Evolutionary conservation across 2,888 invertebrate species (phyloP).

Genomic region (Polia nebulosa): DNA sequence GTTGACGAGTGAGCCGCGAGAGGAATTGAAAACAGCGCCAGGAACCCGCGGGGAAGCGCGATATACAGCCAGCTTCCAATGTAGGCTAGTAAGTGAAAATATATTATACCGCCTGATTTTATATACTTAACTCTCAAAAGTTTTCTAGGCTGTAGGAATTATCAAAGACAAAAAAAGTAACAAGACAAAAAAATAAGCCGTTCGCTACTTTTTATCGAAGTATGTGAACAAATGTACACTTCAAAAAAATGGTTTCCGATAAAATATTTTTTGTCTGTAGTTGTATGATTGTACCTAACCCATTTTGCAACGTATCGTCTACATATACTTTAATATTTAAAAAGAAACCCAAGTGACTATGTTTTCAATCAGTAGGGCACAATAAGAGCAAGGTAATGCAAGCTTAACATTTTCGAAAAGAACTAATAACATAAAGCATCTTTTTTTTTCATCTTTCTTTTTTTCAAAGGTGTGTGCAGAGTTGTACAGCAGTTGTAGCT

Average conservation of each 20-base stretch:
- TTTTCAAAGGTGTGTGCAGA: background rate
- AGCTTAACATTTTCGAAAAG: too few species aligned
- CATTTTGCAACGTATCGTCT: too few species aligned
- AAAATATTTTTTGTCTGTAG: too few species aligned
- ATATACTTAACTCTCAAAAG: background rate
- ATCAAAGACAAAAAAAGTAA: background rate
- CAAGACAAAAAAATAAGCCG: background rate
- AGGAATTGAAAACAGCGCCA: slow-evolving; percentile 81
- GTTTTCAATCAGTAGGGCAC: too few species aligned
- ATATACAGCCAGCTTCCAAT: slow-evolving; percentile 51
- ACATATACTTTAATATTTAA: too few species aligned
- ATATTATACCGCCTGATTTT: slow-evolving; percentile 18
- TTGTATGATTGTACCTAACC: too few species aligned
- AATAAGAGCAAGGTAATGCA: too few species aligned
- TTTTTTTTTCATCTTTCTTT: too few species aligned
- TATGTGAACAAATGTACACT: background rate
- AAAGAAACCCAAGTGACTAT: too few species aligned
- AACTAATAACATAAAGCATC: too few species aligned
- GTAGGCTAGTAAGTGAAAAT: slow-evolving; percentile 32
- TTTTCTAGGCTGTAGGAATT: background rate
- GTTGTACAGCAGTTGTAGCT: background rate
- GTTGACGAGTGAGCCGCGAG: slow-evolving; percentile 82
- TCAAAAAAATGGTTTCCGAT: too few species aligned
- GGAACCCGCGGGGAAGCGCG: slow-evolving; percentile 25
- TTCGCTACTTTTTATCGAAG: too few species aligned